Evolutionary conservation across 2,797 vertebrate species (phyloP), one percentile per base, ranked within the genome.

Genomic region (Furcifer pardalis): DNA sequence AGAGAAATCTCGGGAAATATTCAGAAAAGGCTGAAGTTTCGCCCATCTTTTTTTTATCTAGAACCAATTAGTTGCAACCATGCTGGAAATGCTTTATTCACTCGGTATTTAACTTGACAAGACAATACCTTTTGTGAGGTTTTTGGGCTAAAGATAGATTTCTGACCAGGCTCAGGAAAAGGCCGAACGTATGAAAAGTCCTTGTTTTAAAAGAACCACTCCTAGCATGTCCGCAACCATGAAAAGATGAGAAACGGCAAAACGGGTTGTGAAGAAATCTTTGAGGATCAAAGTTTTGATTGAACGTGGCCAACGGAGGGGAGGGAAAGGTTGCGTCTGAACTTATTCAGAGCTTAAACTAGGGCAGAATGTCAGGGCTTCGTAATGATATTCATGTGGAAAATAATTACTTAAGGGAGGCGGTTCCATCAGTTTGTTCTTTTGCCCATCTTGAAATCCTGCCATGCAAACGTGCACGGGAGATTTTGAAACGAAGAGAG

Each of bases 321-420:
- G 63, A 90, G 89, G 89, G 91, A 93, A 93, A 92, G 76, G 91
- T 92, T 91, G 87, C 91, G 91, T 96, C 94, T 95, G 92, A 92
- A 95, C 96, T 92, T 91, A 65, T 89, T 91, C 77, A 84, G 94
- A 92, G 90, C 92, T 95, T 91, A 95, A 96, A 96, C 95, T 92
- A 95, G 94, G 94, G 92, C 94, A 93, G 92, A 91, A 94, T 85
- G 91, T 93, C 95, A 92, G 95, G 91, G 90, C 90, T 86, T 83
- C 89, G 49, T 90, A 92, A 94, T 88, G 79, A 94, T 93, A 94
- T 59, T 94, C 94, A 91, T 95, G 95, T 94, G 92, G 91, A 90
- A 83, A 83, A 68, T 77, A 68, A 95, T 93, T 93, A 85, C 95
- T 94, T 94, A 86, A 87, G 90, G 92, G 91, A 93, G 91, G 90